These are phyloP conservation scores for Tamias sibiricus DNA, from an alignment of 2,113 vertebrate genomes.

Conservation along the genomic window DNA sequence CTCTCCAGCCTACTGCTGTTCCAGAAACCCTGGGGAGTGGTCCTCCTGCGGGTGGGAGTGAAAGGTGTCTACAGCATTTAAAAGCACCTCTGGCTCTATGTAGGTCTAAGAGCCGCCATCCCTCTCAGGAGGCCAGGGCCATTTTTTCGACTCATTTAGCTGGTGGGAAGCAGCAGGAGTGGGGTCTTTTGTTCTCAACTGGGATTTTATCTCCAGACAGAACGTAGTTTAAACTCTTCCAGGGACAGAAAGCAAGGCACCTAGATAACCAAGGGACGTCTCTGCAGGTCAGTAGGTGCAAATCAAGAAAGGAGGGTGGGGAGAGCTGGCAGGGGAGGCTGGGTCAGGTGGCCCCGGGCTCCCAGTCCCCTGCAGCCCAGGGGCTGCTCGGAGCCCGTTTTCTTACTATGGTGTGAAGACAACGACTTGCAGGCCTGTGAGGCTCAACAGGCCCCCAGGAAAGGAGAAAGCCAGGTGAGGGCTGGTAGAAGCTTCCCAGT, in stretches of 20 bases:
- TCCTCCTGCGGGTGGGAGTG: background rate
- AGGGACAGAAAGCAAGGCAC: no score
- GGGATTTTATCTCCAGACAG: background rate
- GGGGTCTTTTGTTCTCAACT: background rate
- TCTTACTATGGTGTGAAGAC: accelerated
- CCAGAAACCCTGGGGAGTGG: no score
- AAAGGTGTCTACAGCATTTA: background rate
- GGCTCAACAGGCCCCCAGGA: background rate
- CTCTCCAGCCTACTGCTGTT: background rate
- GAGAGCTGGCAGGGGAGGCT: no score
- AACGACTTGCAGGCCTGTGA: background rate
- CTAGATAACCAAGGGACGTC: accelerated
- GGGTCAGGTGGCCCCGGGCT: background rate
- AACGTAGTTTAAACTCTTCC: background rate
- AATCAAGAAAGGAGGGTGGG: background rate
- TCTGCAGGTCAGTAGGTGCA: no score
- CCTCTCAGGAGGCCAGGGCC: background rate
- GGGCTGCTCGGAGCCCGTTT: background rate
- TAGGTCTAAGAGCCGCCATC: background rate
- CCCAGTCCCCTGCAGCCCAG: accelerated
- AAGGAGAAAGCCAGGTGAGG: background rate
- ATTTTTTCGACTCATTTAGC: no score
- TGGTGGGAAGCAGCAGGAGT: background rate
- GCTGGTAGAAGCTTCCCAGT: background rate
- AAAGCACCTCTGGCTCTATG: background rate